Evolutionary conservation across 2,888 invertebrate genomes (phyloP).

Genomic region (Subacronicta megacephala): DNA sequence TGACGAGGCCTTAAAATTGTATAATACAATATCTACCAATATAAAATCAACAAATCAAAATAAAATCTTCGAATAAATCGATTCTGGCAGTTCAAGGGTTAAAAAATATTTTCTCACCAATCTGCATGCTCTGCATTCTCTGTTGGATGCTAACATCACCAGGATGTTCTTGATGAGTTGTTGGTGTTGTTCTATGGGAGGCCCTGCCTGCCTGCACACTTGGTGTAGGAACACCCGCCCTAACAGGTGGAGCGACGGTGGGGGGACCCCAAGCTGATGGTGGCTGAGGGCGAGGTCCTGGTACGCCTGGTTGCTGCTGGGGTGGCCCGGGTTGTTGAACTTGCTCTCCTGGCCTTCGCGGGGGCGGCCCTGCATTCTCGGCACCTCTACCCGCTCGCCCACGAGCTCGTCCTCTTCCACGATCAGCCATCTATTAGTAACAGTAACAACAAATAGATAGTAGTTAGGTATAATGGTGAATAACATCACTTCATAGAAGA

Average conservation of each 20-base stretch:
- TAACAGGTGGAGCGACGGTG: slow-evolving; percentile 70
- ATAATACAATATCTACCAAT: too few relatives aligned
- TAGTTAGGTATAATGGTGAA: too few relatives aligned
- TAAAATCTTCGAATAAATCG: too few relatives aligned
- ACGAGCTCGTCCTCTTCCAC: slow-evolving; percentile 79
- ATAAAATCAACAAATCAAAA: too few relatives aligned
- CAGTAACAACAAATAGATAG: not conserved
- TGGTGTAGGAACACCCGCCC: slow-evolving; percentile 75
- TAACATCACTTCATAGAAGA: too few relatives aligned
- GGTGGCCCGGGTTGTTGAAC: slow-evolving; percentile 58
- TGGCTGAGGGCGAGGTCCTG: slow-evolving; percentile 76
- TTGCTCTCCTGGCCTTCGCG: slow-evolving; percentile 67
- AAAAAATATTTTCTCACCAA: slow-evolving; percentile 22
- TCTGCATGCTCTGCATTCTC: slow-evolving; percentile 68
- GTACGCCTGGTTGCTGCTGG: slow-evolving; percentile 54
- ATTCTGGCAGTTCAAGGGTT: too few relatives aligned
- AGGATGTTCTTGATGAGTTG: slow-evolving; percentile 76
- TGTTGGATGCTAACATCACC: slow-evolving; percentile 81
- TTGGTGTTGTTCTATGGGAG: slow-evolving; percentile 71
- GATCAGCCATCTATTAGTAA: slow-evolving; percentile 71
- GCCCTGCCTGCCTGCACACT: slow-evolving; percentile 74
- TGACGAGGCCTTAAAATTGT: too few relatives aligned
- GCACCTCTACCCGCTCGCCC: slow-evolving; percentile 78
- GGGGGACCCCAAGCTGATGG: slow-evolving; percentile 83
- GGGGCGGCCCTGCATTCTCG: slow-evolving; percentile 64